Base-by-base conservation (phyloP, 64 coral and sea anemone genomes). In the Stichodactyla helianthus region DNA sequence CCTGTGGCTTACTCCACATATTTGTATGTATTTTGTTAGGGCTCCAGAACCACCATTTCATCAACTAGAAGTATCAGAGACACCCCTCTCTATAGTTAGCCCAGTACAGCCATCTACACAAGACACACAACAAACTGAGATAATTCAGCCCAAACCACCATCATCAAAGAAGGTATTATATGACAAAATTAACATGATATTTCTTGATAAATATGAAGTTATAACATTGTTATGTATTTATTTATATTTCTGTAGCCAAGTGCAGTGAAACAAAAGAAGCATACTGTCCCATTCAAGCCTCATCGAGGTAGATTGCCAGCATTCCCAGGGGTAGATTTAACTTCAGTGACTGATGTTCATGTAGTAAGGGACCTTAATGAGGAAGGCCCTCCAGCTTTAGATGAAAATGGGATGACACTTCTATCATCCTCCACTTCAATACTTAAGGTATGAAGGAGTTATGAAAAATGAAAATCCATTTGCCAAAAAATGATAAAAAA, bases 241-340 rank as follows among this genome's bases (percentile, higher is more conserved):
- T 27, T 59, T 88, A 61, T 25, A 44, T 27, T 55, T 91, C 16
- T 79, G 18, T 8, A 86, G 53, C 35, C 56, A 76, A 25, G 28
- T 10, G 18, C 55, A 9, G 13, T 11, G 17, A 86, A 54, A 17
- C 79, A 55, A 82, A 88, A 92, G n/a, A 84, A 77, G 28, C 92
- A 70, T 13, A n/a, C 18, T 55, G 50, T 51, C 6, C 88, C 91
- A 74, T 93, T 90, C 52, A 97, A 88, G 86, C 84, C 87, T 52
- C 85, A 87, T 79, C 89, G 86, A 88, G 94, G 94, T 5, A 97
- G 93, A 65, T 54, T 97, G n/a, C 94, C 94, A 16, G 70, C 85
- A 52, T 97, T 93, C 54, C 93, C 91, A 61, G 94, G 94, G 16
- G 88, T 97, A 50, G 94, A 93, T 87, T 77, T 97, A 53, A 93